A percentile compares a stretch with the other conserved stretches of the same genome.
phyloP scores from a whole-genome alignment of 2,113 vertebrate genomes.

The Rhagologus leucostigma region DNA sequence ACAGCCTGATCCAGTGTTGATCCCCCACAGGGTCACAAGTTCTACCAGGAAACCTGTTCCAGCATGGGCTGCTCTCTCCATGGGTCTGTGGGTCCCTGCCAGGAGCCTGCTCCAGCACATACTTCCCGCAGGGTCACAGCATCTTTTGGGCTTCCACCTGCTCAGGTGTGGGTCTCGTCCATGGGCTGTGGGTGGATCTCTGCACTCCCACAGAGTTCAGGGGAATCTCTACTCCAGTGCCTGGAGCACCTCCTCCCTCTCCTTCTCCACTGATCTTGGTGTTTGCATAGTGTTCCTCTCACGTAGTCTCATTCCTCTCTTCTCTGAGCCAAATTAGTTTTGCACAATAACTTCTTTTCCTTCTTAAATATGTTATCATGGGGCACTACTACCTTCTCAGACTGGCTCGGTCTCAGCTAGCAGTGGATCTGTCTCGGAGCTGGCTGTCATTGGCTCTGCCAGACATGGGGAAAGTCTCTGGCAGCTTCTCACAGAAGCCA shows the following conservation, averaged over 20 bases:
- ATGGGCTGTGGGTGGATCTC: not conserved
- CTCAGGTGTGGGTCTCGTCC: not conserved
- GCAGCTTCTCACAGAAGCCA: not conserved
- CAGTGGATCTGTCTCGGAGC: rapidly evolving
- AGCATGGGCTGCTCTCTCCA: not conserved
- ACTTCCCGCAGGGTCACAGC: not conserved
- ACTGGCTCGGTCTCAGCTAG: not conserved
- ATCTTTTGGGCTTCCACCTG: not conserved
- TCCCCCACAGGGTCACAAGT: not conserved
- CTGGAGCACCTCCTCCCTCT: not conserved
- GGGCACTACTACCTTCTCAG: not conserved
- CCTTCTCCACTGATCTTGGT: not conserved
- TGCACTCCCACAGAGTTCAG: not conserved
- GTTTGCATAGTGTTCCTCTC: not conserved
- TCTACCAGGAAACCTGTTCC: not conserved
- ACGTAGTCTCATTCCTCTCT: not conserved
- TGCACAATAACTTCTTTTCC: not conserved
- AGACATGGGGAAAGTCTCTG: not conserved
- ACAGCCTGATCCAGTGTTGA: not conserved
- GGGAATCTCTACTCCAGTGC: not conserved
- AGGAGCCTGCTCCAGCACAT: not conserved
- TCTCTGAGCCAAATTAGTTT: not conserved
- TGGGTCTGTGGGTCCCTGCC: not conserved
- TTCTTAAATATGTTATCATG: not conserved
- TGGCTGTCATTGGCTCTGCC: not conserved